Conservation (phyloP, 2,113 vertebrate genomes). For the Plestiodon gilberti region DNA sequence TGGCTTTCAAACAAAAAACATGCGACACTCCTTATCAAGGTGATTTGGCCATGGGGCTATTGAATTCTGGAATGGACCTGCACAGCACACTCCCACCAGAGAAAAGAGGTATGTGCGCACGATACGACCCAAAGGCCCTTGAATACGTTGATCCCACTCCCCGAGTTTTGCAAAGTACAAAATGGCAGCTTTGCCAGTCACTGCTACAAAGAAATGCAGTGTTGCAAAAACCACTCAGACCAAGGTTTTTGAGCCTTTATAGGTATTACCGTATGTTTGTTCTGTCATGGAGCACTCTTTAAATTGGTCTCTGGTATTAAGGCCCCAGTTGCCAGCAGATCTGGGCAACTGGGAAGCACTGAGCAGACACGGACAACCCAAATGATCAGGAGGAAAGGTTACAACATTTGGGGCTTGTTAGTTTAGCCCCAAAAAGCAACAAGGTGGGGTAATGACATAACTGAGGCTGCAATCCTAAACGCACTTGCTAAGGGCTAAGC, state of each 20-base stretch:
- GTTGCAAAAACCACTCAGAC: background rate
- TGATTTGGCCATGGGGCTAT: background rate
- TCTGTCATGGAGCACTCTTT: background rate
- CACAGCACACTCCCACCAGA: background rate
- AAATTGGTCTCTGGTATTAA: background rate
- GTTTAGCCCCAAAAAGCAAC: no score
- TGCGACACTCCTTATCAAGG: background rate
- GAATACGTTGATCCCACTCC: background rate
- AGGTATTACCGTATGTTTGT: no score
- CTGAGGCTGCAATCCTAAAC: no score
- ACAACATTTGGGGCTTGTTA: no score
- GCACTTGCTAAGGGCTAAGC: no score
- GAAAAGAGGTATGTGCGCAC: background rate
- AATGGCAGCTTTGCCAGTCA: background rate
- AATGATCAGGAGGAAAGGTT: no score
- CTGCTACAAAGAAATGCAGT: background rate
- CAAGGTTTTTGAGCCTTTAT: background rate
- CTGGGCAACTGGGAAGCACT: no score
- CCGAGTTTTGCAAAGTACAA: background rate
- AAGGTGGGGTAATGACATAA: no score
- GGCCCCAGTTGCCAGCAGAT: no score
- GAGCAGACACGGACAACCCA: no score
- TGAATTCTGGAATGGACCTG: background rate
- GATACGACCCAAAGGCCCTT: background rate
- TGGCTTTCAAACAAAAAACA: background rate